These are phyloP conservation scores for Drosophila anceps DNA, from an alignment of 2,888 invertebrate genomes.

Conservation along the genomic window DNA sequence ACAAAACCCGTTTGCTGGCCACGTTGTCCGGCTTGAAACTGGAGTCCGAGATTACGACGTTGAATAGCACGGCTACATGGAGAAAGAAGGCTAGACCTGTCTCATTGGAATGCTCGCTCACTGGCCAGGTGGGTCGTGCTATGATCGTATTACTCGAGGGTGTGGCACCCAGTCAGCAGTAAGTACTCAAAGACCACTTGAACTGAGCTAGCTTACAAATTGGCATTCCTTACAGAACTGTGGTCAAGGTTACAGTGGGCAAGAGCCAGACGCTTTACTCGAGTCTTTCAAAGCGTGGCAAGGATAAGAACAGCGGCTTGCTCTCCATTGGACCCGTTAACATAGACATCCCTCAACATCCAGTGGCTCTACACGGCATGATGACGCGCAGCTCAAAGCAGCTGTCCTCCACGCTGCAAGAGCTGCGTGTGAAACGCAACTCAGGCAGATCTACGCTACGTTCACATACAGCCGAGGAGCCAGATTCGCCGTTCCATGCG, in stretches of 20 bases:
- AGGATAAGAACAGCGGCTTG: slow-evolving; percentile 92
- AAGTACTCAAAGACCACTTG: slow-evolving; percentile 72
- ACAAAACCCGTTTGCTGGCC: slow-evolving; percentile 93
- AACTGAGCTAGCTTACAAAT: too few relatives aligned
- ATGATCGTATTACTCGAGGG: slow-evolving; percentile 97
- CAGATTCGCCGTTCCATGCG: slow-evolving; percentile 86
- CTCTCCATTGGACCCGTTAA: slow-evolving; percentile 95
- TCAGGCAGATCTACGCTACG: slow-evolving; percentile 90
- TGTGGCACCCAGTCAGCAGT: slow-evolving; percentile 95
- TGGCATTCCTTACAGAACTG: slow-evolving; percentile 88
- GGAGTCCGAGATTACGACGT: slow-evolving; percentile 96
- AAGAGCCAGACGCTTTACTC: slow-evolving; percentile 97
- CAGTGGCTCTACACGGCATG: slow-evolving; percentile 98
- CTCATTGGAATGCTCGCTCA: slow-evolving; percentile 91
- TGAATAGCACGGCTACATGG: slow-evolving; percentile 96
- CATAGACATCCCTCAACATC: slow-evolving; percentile 99
- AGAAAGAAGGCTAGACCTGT: slow-evolving; percentile 92
- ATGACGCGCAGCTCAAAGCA: slow-evolving; percentile 98
- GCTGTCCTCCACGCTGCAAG: slow-evolving; percentile 96
- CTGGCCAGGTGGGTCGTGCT: slow-evolving; percentile 95
- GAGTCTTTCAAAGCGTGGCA: slow-evolving; percentile 90
- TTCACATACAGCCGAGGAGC: slow-evolving; percentile 86
- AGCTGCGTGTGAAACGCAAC: slow-evolving; percentile 92
- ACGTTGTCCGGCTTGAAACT: slow-evolving; percentile 96
- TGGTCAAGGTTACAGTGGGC: slow-evolving; percentile 96